phyloP scores from a whole-genome alignment of 2,797 vertebrate genomes.

The Oophaga sylvatica region DNA sequence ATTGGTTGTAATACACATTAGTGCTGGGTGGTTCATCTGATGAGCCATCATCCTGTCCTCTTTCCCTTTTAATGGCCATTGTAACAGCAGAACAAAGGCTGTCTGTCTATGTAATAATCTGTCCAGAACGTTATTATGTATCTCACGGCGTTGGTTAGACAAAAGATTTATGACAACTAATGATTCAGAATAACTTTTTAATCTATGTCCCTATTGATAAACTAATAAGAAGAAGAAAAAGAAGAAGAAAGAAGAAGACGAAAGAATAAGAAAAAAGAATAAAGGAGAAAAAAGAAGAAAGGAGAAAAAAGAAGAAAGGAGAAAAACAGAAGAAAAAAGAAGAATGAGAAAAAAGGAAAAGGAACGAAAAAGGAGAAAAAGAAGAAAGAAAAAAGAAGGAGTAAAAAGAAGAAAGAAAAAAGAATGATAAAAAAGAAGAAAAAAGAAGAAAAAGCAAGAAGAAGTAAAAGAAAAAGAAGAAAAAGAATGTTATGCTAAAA shows the following conservation, averaged over 20 bases:
- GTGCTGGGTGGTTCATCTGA: background rate
- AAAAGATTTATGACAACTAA: background rate
- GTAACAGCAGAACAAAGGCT: background rate
- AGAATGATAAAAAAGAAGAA: too few relatives aligned
- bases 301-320: too few relatives aligned
- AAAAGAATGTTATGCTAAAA: too few relatives aligned
- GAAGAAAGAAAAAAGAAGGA: too few relatives aligned
- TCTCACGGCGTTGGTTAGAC: background rate
- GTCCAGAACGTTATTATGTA: background rate
- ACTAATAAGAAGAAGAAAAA: background rate
- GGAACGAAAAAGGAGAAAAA: background rate
- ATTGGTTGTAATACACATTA: background rate
- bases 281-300: too few relatives aligned
- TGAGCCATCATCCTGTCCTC: background rate
- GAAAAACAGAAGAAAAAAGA: too few relatives aligned
- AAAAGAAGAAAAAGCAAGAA: too few relatives aligned
- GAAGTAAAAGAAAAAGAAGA: too few relatives aligned
- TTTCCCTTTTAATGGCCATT: constrained; percentile 15
- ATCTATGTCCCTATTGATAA: background rate
- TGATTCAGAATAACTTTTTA: background rate
- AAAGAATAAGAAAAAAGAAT: too few relatives aligned
- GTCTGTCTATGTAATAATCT: background rate
- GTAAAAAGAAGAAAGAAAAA: too few relatives aligned
- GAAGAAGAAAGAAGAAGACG: too few relatives aligned
- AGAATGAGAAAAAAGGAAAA: too few relatives aligned